Percentiles rank a stretch among this genome's conserved stretches.
These are phyloP conservation scores for Delphinus delphis DNA, from an alignment of 2,113 vertebrate genomes.

Conservation along the genomic window DNA sequence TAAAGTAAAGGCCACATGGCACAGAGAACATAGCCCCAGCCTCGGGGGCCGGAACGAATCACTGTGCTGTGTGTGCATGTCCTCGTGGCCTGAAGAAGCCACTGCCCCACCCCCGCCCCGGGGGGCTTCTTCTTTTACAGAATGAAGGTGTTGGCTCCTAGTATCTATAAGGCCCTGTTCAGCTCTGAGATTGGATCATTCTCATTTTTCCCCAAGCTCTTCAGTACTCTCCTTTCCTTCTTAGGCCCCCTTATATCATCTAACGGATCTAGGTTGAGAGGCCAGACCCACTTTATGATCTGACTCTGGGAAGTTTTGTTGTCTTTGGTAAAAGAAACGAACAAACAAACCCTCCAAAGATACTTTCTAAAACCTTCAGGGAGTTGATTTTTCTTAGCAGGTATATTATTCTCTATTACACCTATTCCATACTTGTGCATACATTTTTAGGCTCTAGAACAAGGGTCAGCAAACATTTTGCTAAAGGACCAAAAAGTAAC, in stretches of 20 bases:
- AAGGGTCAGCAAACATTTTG: background rate
- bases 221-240: background rate
- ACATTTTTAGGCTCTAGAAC: background rate
- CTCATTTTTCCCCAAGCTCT: background rate
- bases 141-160: background rate
- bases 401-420: background rate
- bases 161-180: background rate
- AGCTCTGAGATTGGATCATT: background rate
- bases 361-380: background rate
- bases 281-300: background rate
- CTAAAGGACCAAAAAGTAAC: background rate
- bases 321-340: background rate
- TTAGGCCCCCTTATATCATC: background rate
- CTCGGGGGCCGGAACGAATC: background rate
- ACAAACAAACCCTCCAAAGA: background rate
- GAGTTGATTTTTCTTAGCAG: background rate
- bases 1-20: background rate
- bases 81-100: background rate
- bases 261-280: background rate
- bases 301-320: slow-evolving; percentile 17
- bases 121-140: background rate
- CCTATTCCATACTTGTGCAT: background rate
- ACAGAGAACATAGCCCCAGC: background rate
- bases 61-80: background rate
- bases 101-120: background rate